These are phyloP conservation scores for Agonum fuliginosum DNA, from an alignment of 2,888 invertebrate genomes.

Conservation along the genomic window DNA sequence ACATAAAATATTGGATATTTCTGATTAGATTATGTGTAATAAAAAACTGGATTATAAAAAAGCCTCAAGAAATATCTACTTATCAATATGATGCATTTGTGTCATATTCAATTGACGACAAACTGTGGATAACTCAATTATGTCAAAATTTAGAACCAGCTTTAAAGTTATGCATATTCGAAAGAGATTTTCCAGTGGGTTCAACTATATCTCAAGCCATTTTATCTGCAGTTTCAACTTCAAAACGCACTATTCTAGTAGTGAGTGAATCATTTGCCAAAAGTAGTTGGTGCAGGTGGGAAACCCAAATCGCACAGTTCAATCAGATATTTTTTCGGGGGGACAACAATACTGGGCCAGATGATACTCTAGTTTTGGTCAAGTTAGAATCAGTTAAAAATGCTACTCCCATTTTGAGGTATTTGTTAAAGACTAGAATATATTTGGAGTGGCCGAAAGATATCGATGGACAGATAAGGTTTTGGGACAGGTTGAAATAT, in stretches of 20 bases:
- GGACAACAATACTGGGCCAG: constrained; percentile 74
- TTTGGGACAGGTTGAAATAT: constrained; percentile 69
- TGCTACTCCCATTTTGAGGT: constrained; percentile 77
- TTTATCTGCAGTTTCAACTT: constrained; percentile 78
- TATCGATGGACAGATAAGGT: constrained; percentile 70
- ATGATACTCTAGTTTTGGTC: constrained; percentile 78
- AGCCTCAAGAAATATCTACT: constrained; percentile 56
- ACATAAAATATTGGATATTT: constrained; percentile 76
- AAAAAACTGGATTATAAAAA: constrained; percentile 61
- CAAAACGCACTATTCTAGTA: constrained; percentile 80
- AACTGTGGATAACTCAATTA: constrained; percentile 77
- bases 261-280: constrained; percentile 81
- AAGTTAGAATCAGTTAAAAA: constrained; percentile 77
- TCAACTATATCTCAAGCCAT: constrained; percentile 80
- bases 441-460: constrained; percentile 78
- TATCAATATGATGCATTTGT: constrained; percentile 78
- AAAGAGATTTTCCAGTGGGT: constrained; percentile 81
- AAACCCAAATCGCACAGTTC: constrained; percentile 81
- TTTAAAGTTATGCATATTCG: constrained; percentile 81
- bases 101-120: constrained; percentile 78
- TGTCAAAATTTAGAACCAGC: constrained; percentile 80
- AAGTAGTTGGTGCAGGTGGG: constrained; percentile 84
- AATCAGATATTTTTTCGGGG: constrained; percentile 78
- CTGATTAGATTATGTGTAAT: constrained; percentile 74
- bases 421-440: constrained; percentile 78